Conservation (phyloP, 2,888 invertebrate species). For the Corythucha ciliata region DNA sequence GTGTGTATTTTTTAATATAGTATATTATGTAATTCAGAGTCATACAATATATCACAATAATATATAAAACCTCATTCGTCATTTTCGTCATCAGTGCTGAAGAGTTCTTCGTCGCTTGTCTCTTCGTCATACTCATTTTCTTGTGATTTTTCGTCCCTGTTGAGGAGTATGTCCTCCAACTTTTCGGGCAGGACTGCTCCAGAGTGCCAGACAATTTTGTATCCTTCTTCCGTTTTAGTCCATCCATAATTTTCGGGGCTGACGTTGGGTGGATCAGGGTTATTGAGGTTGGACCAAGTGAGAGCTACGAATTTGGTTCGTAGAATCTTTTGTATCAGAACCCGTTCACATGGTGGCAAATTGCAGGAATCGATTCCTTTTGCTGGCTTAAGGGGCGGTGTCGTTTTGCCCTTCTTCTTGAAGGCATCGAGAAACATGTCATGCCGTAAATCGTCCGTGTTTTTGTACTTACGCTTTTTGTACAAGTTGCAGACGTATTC, state of each 20-base stretch:
- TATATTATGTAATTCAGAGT: no score
- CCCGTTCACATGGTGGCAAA: conserved; percentile 14
- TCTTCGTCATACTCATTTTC: no score
- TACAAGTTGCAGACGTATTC: conserved; percentile 4
- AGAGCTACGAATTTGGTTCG: conserved; percentile 5
- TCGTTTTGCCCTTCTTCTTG: background rate
- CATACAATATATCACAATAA: no score
- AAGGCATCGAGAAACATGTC: conserved; percentile 8
- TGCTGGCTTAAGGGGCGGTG: background rate
- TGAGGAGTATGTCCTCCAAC: conserved; percentile 8
- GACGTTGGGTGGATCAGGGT: conserved; percentile 4
- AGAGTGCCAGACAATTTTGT: conserved; percentile 6
- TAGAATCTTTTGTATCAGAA: background rate
- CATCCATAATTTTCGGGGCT: conserved; percentile 11
- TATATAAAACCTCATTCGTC: no score
- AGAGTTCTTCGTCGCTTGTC: no score
- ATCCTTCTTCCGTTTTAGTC: no score
- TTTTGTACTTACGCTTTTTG: background rate
- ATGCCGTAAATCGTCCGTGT: background rate
- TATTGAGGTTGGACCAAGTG: background rate
- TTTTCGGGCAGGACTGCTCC: conserved; percentile 5
- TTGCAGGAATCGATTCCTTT: conserved; percentile 10
- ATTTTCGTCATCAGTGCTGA: no score
- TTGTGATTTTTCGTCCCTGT: no score
- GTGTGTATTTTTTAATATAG: no score